Percentiles rank a stretch among this genome's conserved stretches.
Conservation (phyloP, 2,797 vertebrate genomes). For the Bucorvus abyssinicus region DNA sequence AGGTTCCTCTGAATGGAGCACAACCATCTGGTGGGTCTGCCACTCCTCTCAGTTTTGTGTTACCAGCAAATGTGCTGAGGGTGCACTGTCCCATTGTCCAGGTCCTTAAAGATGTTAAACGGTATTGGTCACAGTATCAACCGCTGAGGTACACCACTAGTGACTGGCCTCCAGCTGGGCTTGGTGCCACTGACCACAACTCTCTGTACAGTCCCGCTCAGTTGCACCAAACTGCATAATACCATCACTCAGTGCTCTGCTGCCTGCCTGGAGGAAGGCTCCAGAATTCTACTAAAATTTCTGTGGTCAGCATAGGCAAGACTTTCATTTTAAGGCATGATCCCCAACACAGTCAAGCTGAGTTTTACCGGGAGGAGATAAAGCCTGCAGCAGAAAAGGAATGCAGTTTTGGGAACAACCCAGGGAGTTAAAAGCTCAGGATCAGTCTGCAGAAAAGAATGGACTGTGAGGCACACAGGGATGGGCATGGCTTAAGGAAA, state of each 20-base stretch:
- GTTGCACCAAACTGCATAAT: neutral
- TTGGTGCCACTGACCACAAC: neutral
- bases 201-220: neutral
- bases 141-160: accelerated
- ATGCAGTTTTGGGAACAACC: neutral
- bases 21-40: neutral
- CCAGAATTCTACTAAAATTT: neutral
- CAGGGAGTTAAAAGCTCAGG: neutral
- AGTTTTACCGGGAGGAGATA: neutral
- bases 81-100: neutral
- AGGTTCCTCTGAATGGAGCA: neutral
- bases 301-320: neutral
- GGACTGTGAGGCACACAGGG: neutral
- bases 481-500: neutral
- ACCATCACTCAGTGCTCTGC: neutral
- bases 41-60: neutral
- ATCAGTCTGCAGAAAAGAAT: neutral
- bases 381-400: neutral
- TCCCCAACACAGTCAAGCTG: neutral
- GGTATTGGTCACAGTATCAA: neutral
- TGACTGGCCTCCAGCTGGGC: too few species aligned
- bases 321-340: neutral
- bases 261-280: neutral
- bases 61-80: neutral
- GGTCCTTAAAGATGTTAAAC: neutral